phyloP scores from a whole-genome alignment of 2,888 invertebrate species.

The Hirtodrosophila cameraria region DNA sequence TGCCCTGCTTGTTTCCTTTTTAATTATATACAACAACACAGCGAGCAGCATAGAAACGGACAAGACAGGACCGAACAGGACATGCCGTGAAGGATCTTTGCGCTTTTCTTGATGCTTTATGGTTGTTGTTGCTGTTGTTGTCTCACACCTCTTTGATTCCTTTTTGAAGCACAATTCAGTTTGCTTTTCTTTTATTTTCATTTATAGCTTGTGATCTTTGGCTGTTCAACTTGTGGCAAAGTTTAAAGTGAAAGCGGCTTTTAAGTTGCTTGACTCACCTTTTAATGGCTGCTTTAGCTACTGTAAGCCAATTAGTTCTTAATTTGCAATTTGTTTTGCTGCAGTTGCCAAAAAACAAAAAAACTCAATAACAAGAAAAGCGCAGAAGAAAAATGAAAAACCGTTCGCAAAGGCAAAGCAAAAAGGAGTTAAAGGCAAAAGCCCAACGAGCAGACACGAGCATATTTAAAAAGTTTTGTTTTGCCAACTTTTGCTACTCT shows the following conservation, averaged over 20 bases:
- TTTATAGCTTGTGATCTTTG: constrained; percentile 53
- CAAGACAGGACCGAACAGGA: no score
- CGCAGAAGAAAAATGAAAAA: constrained; percentile 24
- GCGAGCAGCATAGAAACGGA: no score
- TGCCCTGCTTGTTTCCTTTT: constrained; percentile 49
- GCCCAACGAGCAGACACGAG: constrained; percentile 69
- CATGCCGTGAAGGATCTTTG: constrained; percentile 38
- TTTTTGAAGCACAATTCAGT: constrained; percentile 24
- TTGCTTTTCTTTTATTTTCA: constrained; percentile 6
- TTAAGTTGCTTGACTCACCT: constrained; percentile 46
- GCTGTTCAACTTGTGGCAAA: constrained; percentile 61
- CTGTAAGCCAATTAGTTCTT: constrained; percentile 80
- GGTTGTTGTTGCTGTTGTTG: constrained; percentile 19
- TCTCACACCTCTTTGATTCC: constrained; percentile 50
- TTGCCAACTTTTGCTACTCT: constrained; percentile 63
- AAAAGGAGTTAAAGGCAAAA: constrained; percentile 72
- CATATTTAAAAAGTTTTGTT: constrained; percentile 77
- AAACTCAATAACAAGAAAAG: constrained; percentile 11
- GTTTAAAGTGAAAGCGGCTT: constrained; percentile 73
- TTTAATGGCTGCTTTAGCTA: constrained; percentile 76
- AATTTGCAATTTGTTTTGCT: constrained; percentile 79
- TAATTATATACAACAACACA: constrained; percentile 72
- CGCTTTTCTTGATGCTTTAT: constrained; percentile 28
- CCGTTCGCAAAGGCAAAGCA: constrained; percentile 55
- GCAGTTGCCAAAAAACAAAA: constrained; percentile 56